These are phyloP conservation scores for Auanema freiburgensis DNA, from an alignment of 2,888 invertebrate species.

Conservation along the genomic window DNA sequence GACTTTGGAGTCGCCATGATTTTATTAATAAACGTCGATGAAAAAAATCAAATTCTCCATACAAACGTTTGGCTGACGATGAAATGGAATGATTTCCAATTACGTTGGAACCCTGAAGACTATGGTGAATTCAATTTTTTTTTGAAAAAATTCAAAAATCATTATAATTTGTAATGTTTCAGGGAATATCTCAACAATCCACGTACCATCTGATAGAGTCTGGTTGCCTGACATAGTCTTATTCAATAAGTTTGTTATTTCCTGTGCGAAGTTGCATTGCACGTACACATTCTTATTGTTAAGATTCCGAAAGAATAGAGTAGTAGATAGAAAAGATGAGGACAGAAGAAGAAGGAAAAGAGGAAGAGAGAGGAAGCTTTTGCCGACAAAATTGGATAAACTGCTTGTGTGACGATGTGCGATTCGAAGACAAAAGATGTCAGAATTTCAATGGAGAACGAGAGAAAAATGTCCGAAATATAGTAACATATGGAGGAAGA, in stretches of 20 bases:
- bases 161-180: conserved; percentile 3
- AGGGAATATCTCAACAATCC: conserved; percentile 47
- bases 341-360: too few species aligned
- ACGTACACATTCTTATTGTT: too few species aligned
- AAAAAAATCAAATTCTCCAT: conserved; percentile 64
- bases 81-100: conserved; percentile 65
- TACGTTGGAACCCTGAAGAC: conserved; percentile 67
- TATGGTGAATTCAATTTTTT: conserved; percentile 61
- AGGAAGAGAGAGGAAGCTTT: too few species aligned
- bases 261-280: background rate
- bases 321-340: too few species aligned
- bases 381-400: too few species aligned
- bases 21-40: conserved; percentile 68
- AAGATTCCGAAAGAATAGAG: too few species aligned
- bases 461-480: conserved; percentile 4
- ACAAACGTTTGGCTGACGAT: conserved; percentile 65
- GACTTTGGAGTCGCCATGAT: conserved; percentile 68
- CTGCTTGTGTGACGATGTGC: too few species aligned
- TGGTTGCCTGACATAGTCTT: conserved; percentile 69
- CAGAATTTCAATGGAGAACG: too few species aligned
- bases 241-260: conserved; percentile 64
- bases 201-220: conserved; percentile 64
- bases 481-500: background rate
- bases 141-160: background rate
- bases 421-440: too few species aligned